Evolutionary conservation across 2,113 vertebrate genomes (phyloP), one percentile per base, ranked within the genome.

Genomic region (Oryzias woworae): DNA sequence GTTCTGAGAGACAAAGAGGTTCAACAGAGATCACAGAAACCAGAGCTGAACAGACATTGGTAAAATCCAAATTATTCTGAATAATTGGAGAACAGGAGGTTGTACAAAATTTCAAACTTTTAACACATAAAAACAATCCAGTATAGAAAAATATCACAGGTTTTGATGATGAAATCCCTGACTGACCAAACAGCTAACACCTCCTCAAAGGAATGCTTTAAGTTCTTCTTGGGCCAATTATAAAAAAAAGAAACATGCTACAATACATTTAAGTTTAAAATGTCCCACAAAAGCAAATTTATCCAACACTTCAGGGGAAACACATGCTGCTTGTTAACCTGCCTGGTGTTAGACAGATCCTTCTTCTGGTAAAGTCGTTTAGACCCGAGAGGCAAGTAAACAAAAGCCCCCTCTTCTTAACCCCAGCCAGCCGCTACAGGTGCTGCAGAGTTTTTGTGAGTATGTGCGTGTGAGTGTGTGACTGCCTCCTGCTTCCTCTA

Each of bases 341-440:
- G 75, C n/a, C 46, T 49, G 49, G 84, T 81, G 79, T 85, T 49
- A 54, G 64, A 71, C 60, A 4, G 79, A 81, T 88, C 78, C 82
- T 81, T 81, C 79, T 75, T 89, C 84, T 87, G 85, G 14, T 82
- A 78, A 84, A 88, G 87, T 72, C 86, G 77, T 87, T 88, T 58
- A 71, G 76, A 82, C 69, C 63, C 77, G 75, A 43, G 2, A 55
- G 26, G 60, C 69, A 45, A 80, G 79, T 77, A 75, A 75, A 72
- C 55, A 71, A 48, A 69, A 61, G 20, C 8, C 55, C 66, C 53
- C 7, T 31, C 20, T 41, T 31, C 62, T 43, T n/a, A 52, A 69
- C 59, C 81, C 62, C 60, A 14, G 14, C 64, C 20, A 16, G 53
- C 45, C 73, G 67, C 76, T 60, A 50, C 44, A 86, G 71, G 89